These are phyloP conservation scores for Dicrurus megarhynchus DNA, from an alignment of 2,113 vertebrate genomes.

Conservation along the genomic window DNA sequence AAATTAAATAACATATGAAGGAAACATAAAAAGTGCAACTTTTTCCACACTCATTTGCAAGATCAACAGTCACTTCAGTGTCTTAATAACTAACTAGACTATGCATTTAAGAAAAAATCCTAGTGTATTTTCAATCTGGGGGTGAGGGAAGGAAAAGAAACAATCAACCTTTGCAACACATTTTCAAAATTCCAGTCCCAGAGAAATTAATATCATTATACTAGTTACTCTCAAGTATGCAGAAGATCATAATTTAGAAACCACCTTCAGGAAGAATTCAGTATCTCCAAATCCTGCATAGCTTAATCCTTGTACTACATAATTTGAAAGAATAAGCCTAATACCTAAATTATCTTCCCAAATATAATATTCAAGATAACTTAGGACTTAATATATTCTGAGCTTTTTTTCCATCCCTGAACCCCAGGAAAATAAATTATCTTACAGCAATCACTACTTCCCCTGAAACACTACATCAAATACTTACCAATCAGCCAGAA, in stretches of 20 bases:
- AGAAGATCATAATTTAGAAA: neutral
- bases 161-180: neutral
- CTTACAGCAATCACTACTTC: neutral
- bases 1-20: neutral
- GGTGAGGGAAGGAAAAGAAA: fast-evolving
- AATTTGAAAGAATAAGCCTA: neutral
- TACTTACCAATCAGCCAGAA: neutral
- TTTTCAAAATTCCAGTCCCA: neutral
- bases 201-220: neutral
- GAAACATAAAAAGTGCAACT: neutral
- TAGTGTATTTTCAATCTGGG: neutral
- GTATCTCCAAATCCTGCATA: neutral
- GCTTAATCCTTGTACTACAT: neutral
- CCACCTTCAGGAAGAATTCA: neutral
- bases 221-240: neutral
- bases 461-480: neutral
- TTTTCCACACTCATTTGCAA: neutral
- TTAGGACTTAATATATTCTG: neutral
- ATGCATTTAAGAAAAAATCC: neutral
- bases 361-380: neutral
- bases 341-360: neutral
- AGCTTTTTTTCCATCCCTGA: neutral
- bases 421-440: neutral
- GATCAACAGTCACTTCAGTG: neutral
- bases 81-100: neutral